Evolutionary conservation across 2,797 vertebrate genomes (phyloP).

Genomic region (Pristis pectinata): DNA sequence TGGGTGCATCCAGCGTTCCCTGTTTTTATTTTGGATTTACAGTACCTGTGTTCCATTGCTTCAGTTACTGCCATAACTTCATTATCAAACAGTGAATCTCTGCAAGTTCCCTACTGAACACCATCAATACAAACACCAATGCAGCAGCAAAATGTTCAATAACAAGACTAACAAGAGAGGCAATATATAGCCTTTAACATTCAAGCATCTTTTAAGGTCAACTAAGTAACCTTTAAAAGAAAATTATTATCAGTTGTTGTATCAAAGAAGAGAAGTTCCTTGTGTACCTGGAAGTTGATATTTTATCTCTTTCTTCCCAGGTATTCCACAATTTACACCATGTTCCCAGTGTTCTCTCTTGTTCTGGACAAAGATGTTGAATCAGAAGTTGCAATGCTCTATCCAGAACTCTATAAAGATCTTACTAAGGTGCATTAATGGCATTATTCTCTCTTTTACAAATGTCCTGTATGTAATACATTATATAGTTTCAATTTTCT

Average conservation of each 20-base stretch:
- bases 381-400: conserved; percentile 95
- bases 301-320: conserved; percentile 53
- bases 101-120: too few relatives aligned
- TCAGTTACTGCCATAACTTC: too few relatives aligned
- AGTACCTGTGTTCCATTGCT: too few relatives aligned
- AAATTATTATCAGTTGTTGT: neutral
- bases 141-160: too few relatives aligned
- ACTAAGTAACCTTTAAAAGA: neutral
- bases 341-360: conserved; percentile 97
- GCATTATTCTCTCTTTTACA: neutral
- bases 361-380: conserved; percentile 97
- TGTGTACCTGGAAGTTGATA: neutral
- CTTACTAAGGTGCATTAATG: conserved; percentile 76
- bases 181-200: neutral
- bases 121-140: too few relatives aligned
- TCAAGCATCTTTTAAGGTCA: neutral
- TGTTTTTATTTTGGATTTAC: too few relatives aligned
- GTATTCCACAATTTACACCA: conserved; percentile 94
- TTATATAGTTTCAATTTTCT: neutral
- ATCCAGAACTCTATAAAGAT: conserved; percentile 96
- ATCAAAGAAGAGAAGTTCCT: neutral
- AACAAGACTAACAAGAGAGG: too few relatives aligned
- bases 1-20: too few relatives aligned
- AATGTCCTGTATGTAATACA: too few relatives aligned
- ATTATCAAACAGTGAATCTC: too few relatives aligned